Percentiles rank a stretch among this genome's conserved stretches.
phyloP scores from a whole-genome alignment of 2,797 vertebrate species.

The Hoplostethus atlanticus region DNA sequence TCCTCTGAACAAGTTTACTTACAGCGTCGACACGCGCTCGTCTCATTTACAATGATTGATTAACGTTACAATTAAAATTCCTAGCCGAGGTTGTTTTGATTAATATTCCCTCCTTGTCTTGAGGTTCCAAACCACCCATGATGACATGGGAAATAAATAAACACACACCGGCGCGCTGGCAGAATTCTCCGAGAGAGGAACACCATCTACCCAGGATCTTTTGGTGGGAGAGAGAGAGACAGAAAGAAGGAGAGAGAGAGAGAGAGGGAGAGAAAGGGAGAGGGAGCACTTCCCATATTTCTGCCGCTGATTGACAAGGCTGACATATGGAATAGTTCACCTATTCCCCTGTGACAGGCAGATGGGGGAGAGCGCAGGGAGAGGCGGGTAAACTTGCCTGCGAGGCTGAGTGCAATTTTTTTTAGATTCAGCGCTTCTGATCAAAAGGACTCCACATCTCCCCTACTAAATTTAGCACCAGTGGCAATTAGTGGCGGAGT shows the following conservation, averaged over 20 bases:
- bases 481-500: conserved; percentile 96
- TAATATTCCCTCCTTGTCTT: conserved; percentile 80
- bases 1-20: conserved; percentile 23
- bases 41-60: conserved; percentile 79
- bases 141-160: conserved; percentile 89
- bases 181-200: conserved; percentile 68
- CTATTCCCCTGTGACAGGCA: conserved; percentile 97
- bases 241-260: conserved; percentile 6
- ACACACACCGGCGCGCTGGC: conserved; percentile 54
- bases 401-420: conserved; percentile 87
- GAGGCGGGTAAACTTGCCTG: conserved; percentile 95
- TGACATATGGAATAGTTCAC: conserved; percentile 99
- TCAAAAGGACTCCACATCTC: conserved; percentile 97
- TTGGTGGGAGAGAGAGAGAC: conserved; percentile 34
- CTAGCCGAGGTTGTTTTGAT: conserved; percentile 71
- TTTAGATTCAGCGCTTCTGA: conserved; percentile 94
- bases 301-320: conserved; percentile 97
- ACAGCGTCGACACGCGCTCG: conserved; percentile 6
- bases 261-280: conserved; percentile 72
- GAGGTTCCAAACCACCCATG: conserved; percentile 88
- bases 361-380: conserved; percentile 86
- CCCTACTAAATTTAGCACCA: conserved; percentile 97
- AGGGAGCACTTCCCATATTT: conserved; percentile 94
- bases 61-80: conserved; percentile 78
- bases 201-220: conserved; percentile 66